A percentile compares a stretch with the other conserved stretches of the same genome.
Evolutionary conservation across 2,888 invertebrate species (phyloP).

Genomic region (Eugnorisma glareosa): DNA sequence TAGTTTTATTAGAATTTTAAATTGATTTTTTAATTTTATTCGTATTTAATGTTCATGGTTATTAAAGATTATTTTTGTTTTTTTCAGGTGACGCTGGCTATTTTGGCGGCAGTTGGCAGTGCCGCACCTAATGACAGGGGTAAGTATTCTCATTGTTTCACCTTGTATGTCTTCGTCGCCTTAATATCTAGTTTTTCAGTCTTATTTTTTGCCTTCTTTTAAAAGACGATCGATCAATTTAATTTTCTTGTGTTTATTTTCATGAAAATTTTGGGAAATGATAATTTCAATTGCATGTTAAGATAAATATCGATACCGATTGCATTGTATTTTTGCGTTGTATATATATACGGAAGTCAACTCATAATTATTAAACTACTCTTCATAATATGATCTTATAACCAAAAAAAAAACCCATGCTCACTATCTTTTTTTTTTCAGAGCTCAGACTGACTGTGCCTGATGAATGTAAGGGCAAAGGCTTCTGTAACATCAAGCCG

Average conservation of each 20-base stretch:
- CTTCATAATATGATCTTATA: too few relatives aligned
- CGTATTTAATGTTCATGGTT: neutral
- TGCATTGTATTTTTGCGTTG: too few relatives aligned
- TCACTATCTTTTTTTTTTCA: constrained; percentile 14
- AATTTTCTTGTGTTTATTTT: neutral
- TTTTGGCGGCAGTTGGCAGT: constrained; percentile 23
- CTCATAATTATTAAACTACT: too few relatives aligned
- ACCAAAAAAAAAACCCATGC: too few relatives aligned
- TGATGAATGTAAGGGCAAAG: constrained; percentile 44
- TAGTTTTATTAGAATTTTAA: neutral
- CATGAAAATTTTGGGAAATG: neutral
- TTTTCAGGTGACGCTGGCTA: constrained; percentile 30
- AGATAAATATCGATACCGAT: too few relatives aligned
- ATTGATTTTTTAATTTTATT: neutral
- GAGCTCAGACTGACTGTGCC: constrained; percentile 34
- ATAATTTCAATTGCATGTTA: neutral
- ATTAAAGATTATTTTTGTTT: constrained; percentile 10
- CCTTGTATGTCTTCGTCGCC: too few relatives aligned
- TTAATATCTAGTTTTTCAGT: neutral
- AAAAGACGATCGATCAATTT: too few relatives aligned
- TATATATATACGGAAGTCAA: neutral
- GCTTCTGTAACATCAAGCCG: constrained; percentile 47
- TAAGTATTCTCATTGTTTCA: constrained; percentile 22
- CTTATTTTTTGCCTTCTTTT: neutral
- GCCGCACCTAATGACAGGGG: constrained; percentile 34